Conservation (phyloP, 2,113 vertebrate genomes). For the Micronycteris hirsuta region DNA sequence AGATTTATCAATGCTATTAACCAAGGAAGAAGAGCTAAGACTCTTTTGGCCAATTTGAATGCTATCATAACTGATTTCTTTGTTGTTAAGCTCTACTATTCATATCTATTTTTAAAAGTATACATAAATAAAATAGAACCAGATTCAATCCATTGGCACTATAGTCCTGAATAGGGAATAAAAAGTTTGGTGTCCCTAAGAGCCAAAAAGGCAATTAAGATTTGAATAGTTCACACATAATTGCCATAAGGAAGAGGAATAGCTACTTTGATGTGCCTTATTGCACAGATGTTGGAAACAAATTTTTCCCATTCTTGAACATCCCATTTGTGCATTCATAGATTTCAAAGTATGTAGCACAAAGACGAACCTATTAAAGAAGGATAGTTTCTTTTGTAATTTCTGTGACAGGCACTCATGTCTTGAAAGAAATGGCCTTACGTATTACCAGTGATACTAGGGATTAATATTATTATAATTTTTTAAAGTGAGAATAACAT, state of each 20-base stretch:
- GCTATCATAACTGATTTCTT: background rate
- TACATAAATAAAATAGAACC: background rate
- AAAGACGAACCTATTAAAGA: background rate
- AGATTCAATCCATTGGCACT: background rate
- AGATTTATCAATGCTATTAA: background rate
- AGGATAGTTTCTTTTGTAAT: background rate
- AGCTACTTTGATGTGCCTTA: background rate
- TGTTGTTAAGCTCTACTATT: background rate
- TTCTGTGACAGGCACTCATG: background rate
- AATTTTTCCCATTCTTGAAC: background rate
- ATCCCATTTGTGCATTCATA: background rate
- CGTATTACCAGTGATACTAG: background rate
- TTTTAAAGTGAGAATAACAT: background rate
- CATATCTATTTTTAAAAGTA: background rate
- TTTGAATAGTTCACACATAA: background rate
- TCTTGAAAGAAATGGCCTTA: conserved; percentile 11
- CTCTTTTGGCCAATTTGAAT: background rate
- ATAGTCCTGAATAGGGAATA: background rate
- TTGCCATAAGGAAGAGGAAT: background rate
- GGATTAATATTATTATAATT: background rate
- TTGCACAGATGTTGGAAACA: background rate
- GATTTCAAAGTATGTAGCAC: background rate
- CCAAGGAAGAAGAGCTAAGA: background rate
- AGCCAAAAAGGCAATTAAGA: background rate
- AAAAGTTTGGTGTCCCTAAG: background rate